Evolutionary conservation across 2,888 invertebrate species (phyloP).

Genomic region (Meiosimyza platycephala): DNA sequence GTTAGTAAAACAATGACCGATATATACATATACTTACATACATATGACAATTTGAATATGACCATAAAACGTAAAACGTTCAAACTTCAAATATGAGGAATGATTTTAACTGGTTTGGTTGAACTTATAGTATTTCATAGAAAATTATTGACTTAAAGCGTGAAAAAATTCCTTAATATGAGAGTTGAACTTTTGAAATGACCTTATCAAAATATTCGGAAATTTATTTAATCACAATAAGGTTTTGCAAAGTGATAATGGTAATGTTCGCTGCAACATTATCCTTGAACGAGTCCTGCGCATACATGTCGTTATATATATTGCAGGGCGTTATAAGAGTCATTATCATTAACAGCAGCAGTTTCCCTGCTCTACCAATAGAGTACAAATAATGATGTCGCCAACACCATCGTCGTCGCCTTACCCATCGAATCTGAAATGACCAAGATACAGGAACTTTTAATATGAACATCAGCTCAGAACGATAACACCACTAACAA

Average conservation of each 20-base stretch:
- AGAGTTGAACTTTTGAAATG: too few species aligned
- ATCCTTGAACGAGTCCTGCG: not conserved
- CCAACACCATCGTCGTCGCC: slow-evolving; percentile 16
- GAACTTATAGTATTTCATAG: too few species aligned
- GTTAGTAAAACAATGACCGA: too few species aligned
- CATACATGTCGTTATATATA: not conserved
- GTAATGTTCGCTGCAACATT: slow-evolving; percentile 15
- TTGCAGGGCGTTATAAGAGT: slow-evolving; percentile 43
- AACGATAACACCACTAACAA: slow-evolving; percentile 7
- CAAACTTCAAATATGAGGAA: too few species aligned
- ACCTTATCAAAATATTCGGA: too few species aligned
- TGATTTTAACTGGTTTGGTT: too few species aligned
- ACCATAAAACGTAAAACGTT: too few species aligned
- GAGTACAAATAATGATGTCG: slow-evolving; percentile 25
- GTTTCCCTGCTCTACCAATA: slow-evolving; percentile 45
- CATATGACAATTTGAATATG: too few species aligned
- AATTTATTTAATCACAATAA: too few species aligned
- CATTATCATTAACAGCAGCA: slow-evolving; percentile 56
- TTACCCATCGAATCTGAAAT: slow-evolving; percentile 7
- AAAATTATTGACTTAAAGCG: too few species aligned
- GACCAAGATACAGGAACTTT: slow-evolving; percentile 18
- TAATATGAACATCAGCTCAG: slow-evolving; percentile 14
- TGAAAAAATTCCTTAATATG: too few species aligned
- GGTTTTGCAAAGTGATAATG: slow-evolving; percentile 6
- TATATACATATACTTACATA: too few species aligned